These are phyloP conservation scores for Brachionichthys hirsutus DNA, from an alignment of 2,113 vertebrate species.

Conservation along the genomic window DNA sequence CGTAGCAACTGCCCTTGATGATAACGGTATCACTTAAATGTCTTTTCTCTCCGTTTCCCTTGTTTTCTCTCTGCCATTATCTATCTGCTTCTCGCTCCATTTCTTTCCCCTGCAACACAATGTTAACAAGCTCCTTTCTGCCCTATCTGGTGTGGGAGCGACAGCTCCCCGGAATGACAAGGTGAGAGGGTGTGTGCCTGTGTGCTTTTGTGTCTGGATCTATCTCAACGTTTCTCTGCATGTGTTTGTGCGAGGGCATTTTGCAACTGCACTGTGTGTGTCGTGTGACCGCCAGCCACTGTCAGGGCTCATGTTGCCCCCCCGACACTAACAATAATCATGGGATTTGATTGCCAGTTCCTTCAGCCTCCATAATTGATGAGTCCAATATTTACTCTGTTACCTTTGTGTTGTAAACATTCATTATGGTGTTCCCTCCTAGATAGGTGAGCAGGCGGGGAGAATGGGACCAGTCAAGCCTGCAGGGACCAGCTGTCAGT, in stretches of 20 bases:
- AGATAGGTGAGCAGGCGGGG: constrained; percentile 83
- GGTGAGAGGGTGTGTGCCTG: constrained; percentile 45
- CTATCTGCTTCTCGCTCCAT: constrained; percentile 32
- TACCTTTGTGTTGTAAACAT: constrained; percentile 94
- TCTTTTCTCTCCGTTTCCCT: constrained; percentile 47
- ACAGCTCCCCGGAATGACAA: constrained; percentile 52
- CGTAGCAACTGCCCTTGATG: constrained; percentile 54
- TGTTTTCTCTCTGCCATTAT: constrained; percentile 54
- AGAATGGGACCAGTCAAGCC: constrained; percentile 82
- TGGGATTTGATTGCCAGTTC: constrained; percentile 84
- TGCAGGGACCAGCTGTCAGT: constrained; percentile 83
- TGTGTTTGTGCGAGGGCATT: not conserved
- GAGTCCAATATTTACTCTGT: constrained; percentile 91
- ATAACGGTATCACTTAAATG: constrained; percentile 67
- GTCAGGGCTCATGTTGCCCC: constrained; percentile 63
- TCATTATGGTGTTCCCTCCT: constrained; percentile 80
- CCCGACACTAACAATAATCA: constrained; percentile 81
- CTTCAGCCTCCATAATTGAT: constrained; percentile 91
- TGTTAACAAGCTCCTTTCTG: constrained; percentile 65
- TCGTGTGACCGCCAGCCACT: constrained; percentile 53
- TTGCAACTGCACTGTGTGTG: not conserved
- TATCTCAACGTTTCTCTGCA: not conserved
- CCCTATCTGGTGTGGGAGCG: constrained; percentile 54
- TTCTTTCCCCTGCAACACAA: constrained; percentile 50
- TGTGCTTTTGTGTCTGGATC: not conserved